Evolutionary conservation across 2,113 vertebrate genomes (phyloP).

Genomic region (Chionodraco myersi): DNA sequence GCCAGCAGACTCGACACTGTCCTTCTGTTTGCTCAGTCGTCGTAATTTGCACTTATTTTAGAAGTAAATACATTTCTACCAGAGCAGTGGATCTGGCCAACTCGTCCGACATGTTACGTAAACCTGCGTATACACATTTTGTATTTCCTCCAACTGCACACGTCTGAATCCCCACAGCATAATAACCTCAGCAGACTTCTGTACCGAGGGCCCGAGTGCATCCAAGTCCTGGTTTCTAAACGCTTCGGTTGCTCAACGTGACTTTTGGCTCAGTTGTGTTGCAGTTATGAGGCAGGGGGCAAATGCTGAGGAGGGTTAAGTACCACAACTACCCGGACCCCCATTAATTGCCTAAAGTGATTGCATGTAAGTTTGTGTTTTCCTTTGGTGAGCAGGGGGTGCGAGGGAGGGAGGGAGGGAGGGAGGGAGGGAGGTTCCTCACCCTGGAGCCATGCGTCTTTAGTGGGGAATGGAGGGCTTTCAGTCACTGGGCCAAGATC

Average conservation of each 20-base stretch:
- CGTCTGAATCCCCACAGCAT: conserved; percentile 44
- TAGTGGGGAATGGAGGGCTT: conserved; percentile 41
- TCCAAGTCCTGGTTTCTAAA: conserved; percentile 54
- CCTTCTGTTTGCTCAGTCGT: conserved; percentile 22
- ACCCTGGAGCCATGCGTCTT: conserved; percentile 16
- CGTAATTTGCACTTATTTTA: conserved; percentile 34
- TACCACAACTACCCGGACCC: neutral
- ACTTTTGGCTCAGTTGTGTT: conserved; percentile 40
- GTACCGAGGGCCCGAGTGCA: conserved; percentile 16
- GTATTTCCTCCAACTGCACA: conserved; percentile 45
- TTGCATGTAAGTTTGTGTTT: conserved; percentile 49
- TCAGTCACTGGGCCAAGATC: conserved; percentile 49
- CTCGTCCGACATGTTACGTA: conserved; percentile 55
- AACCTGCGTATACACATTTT: conserved; percentile 51
- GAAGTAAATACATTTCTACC: conserved; percentile 46
- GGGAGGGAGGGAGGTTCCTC: neutral
- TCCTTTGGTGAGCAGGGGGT: conserved; percentile 40
- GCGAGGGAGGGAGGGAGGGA: conserved; percentile 10
- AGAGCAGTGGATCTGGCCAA: conserved; percentile 14
- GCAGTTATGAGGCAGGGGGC: conserved; percentile 10
- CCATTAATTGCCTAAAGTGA: conserved; percentile 44
- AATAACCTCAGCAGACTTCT: conserved; percentile 54
- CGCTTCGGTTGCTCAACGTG: conserved; percentile 57
- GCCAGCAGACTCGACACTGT: conserved; percentile 12
- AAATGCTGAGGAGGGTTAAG: conserved; percentile 42